Base-by-base conservation (phyloP, 2,113 vertebrate species). In the Boleophthalmus pectinirostris region DNA sequence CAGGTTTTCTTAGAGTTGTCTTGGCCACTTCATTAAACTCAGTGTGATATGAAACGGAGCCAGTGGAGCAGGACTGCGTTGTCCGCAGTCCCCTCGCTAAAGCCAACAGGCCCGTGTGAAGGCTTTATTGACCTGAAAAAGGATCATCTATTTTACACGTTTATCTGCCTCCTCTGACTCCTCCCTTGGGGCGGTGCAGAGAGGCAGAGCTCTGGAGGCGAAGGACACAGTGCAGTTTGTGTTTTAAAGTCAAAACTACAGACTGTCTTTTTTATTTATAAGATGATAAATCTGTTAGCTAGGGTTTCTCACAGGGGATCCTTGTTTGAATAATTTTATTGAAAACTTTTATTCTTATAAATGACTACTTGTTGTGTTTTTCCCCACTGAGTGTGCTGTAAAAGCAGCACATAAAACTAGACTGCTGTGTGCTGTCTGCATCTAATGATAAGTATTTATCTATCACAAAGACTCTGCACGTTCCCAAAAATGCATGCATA, bases 1-100 rank as follows among this genome's bases (percentile, higher is more conserved):
- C 80, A 76, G 75, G 69, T 78, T 82, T 74, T 46, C 69, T 20
- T 16, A 24, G 69, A 61, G 43, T 72, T 33, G 9, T 63, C 75
- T 78, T 64, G 5, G 54, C 74, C 63, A 60, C 73, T 79, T 82
- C 77, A 78, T 81, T 73, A 78, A 68, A 43, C 79, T 76, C 69
- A 13, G 73, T 60, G 70, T 65, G 76, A 84, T 68, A 56, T 84
- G 76, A 86, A 79, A 64, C 68, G 0, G 73, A 81, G 81, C 81
- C 80, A 81, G 78, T 67, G 70, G 66, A 64, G 78, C 83, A 29
- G 64, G 89, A 81, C 67, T 15, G 80, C 73, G 11, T 54, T 73
- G 87, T 83, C 82, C 72, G 72, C 69, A 71, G 81, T 60, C 29
- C 5, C 3, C 69, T 21, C 9, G 8, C 35, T 68, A 3, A 57